These are phyloP conservation scores for Forficula auricularia DNA, from an alignment of 1,140 invertebrate genomes.

Conservation along the genomic window DNA sequence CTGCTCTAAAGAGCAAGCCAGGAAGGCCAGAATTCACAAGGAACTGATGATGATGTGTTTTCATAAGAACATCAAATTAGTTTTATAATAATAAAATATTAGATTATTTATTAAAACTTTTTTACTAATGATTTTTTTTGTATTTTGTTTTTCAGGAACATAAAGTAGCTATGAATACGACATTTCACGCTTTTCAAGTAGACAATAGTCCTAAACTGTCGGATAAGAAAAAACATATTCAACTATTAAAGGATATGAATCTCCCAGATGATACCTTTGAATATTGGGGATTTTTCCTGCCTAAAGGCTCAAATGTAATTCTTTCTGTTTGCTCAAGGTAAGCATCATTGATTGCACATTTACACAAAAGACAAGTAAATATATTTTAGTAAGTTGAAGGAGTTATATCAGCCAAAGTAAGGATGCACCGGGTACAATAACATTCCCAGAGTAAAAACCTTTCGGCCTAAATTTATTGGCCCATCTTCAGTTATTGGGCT, in stretches of 20 bases:
- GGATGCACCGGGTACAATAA: too few species aligned
- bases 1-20: too few species aligned
- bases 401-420: too few species aligned
- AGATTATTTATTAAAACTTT: too few species aligned
- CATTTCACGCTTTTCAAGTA: constrained; percentile 68
- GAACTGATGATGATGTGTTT: too few species aligned
- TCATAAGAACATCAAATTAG: too few species aligned
- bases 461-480: too few species aligned
- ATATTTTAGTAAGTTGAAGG: constrained; percentile 3
- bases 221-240: constrained; percentile 49
- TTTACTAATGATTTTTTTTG: constrained; percentile 11
- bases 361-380: constrained; percentile 2
- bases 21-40: too few species aligned
- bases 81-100: too few species aligned
- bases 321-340: constrained; percentile 63
- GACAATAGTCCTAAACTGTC: constrained; percentile 45
- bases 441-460: too few species aligned
- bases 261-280: constrained; percentile 69
- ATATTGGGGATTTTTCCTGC: constrained; percentile 75
- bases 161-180: constrained; percentile 54
- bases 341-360: too few species aligned
- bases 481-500: too few species aligned
- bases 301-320: constrained; percentile 52
- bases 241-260: constrained; percentile 60
- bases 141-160: constrained; percentile 35